These are phyloP conservation scores for Trachemys scripta DNA, from an alignment of 2,113 vertebrate genomes.

Conservation along the genomic window DNA sequence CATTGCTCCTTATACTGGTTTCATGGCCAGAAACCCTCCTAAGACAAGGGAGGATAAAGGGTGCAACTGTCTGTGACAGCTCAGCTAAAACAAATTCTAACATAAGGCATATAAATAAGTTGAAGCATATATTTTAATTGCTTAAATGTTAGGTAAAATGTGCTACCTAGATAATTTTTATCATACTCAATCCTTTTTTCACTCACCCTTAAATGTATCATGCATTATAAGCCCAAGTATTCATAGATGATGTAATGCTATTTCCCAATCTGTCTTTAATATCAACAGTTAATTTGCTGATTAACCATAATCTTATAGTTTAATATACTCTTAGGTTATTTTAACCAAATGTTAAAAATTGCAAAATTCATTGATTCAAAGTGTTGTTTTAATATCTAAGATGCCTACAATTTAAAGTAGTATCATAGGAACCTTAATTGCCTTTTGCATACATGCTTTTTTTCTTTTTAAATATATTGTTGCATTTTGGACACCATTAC, in stretches of 20 bases:
- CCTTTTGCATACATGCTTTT: not conserved
- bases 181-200: not conserved
- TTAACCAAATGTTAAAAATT: not conserved
- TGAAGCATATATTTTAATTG: not conserved
- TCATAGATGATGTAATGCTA: not conserved
- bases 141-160: not conserved
- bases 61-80: not conserved
- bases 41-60: not conserved
- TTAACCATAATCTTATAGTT: not conserved
- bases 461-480: not conserved
- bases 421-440: not conserved
- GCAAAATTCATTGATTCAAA: not conserved
- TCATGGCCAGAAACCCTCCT: not conserved
- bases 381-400: not conserved
- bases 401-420: not conserved
- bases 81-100: not conserved
- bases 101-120: not conserved
- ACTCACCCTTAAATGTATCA: not conserved
- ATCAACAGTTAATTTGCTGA: not conserved
- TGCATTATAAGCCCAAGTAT: not conserved
- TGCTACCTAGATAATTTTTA: not conserved
- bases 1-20: not conserved
- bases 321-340: not conserved
- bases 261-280: not conserved
- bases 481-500: not conserved